Evolutionary conservation across 2,888 invertebrate genomes (phyloP).

Genomic region (Caenorhabditis uteleia): DNA sequence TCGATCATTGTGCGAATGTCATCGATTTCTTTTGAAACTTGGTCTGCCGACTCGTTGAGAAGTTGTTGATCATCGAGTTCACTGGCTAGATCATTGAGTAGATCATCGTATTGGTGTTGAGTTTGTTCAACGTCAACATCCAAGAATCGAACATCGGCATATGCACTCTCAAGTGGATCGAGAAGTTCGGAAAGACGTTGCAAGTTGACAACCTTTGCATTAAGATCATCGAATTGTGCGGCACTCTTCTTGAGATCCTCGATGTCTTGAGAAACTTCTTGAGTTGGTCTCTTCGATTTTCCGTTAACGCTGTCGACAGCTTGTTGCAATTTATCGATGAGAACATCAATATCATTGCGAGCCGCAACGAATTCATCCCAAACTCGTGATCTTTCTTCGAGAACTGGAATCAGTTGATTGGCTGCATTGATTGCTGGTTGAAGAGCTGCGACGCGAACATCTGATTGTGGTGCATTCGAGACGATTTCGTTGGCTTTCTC

Average conservation of each 20-base stretch:
- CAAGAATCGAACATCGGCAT: conserved; percentile 54
- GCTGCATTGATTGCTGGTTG: conserved; percentile 31
- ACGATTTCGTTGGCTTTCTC: conserved; percentile 20
- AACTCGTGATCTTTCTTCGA: conserved; percentile 36
- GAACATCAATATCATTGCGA: conserved; percentile 45
- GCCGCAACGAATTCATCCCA: conserved; percentile 52
- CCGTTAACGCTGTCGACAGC: conserved; percentile 34
- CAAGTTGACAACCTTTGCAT: conserved; percentile 30
- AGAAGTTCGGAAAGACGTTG: conserved; percentile 49
- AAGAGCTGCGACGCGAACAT: conserved; percentile 32
- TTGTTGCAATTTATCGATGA: conserved; percentile 42
- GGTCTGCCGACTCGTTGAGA: conserved; percentile 44
- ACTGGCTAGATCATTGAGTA: conserved; percentile 31
- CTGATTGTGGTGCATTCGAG: conserved; percentile 16
- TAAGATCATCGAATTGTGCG: conserved; percentile 23
- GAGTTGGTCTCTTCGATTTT: conserved; percentile 34
- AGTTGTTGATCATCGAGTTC: conserved; percentile 47
- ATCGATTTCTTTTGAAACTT: conserved; percentile 44
- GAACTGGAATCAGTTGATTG: conserved; percentile 32
- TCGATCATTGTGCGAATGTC: conserved; percentile 27
- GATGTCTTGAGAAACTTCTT: conserved; percentile 38
- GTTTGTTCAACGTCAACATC: conserved; percentile 54
- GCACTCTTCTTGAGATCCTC: conserved; percentile 15
- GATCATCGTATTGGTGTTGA: conserved; percentile 46
- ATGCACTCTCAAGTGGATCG: conserved; percentile 50